A percentile compares a stretch with the other conserved stretches of the same genome.
These are phyloP conservation scores for Asbolus verrucosus DNA, from an alignment of 1,140 invertebrate genomes.

Conservation along the genomic window DNA sequence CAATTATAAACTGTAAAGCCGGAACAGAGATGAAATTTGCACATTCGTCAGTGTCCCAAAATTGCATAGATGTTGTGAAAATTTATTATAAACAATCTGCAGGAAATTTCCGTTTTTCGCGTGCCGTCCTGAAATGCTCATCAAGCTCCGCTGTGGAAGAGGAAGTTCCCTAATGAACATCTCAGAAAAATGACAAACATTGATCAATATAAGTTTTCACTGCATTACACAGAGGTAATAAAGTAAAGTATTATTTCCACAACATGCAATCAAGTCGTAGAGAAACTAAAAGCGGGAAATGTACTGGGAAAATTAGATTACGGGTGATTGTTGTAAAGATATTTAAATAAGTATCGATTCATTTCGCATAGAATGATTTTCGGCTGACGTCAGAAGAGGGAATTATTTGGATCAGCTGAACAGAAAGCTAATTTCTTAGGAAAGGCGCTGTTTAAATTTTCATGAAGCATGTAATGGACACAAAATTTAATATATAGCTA, in stretches of 20 bases:
- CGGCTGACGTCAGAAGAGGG: background rate
- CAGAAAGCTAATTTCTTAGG: slow-evolving; percentile 30
- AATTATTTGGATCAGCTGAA: slow-evolving; percentile 18
- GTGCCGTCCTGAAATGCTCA: background rate
- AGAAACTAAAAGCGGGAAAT: slow-evolving; percentile 18
- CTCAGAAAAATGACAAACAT: slow-evolving; percentile 23
- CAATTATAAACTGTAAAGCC: slow-evolving; percentile 24
- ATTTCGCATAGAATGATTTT: background rate
- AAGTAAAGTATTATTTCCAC: slow-evolving; percentile 21
- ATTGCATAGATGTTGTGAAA: background rate
- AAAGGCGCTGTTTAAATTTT: slow-evolving; percentile 24
- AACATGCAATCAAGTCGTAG: background rate
- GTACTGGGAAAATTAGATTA: slow-evolving; percentile 4
- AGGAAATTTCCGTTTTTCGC: background rate
- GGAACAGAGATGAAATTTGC: slow-evolving; percentile 11
- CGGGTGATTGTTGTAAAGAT: slow-evolving; percentile 8
- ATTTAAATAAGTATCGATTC: slow-evolving; percentile 6
- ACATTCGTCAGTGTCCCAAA: slow-evolving; percentile 1
- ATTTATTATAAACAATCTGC: background rate
- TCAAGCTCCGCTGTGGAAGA: background rate
- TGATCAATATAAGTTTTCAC: slow-evolving; percentile 19
- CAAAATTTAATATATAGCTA: slow-evolving; percentile 28
- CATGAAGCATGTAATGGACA: slow-evolving; percentile 27
- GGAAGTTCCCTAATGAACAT: slow-evolving; percentile 18
- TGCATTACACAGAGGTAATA: slow-evolving; percentile 27